These are phyloP conservation scores for Montipora sp. DNA, from an alignment of 64 coral and sea anemone species.

Conservation along the genomic window DNA sequence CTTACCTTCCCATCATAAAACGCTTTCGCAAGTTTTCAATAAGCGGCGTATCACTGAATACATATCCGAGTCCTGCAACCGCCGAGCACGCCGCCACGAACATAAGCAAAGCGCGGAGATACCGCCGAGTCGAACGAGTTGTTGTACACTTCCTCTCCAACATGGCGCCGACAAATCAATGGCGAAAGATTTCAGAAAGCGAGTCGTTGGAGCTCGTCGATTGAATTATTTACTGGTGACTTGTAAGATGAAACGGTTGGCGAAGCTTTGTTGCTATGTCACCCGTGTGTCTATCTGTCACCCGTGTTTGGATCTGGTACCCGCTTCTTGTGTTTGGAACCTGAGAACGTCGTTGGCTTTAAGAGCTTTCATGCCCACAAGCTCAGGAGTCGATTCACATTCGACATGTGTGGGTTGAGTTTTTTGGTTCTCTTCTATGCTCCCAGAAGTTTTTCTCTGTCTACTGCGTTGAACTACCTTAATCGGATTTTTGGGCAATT, in stretches of 20 bases:
- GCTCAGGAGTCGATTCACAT: no score
- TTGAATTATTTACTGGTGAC: conserved; percentile 43
- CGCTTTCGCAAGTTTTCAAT: conserved; percentile 62
- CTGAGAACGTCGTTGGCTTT: not conserved
- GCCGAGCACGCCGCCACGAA: conserved; percentile 43
- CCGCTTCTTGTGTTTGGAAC: conserved; percentile 17
- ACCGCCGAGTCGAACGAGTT: conserved; percentile 9
- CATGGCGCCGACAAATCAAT: conserved; percentile 1
- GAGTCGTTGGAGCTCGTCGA: not conserved
- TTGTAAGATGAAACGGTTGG: conserved; percentile 40
- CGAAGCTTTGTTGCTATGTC: conserved; percentile 32
- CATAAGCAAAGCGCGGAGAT: conserved; percentile 49
- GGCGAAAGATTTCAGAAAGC: not conserved
- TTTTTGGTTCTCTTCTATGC: no score
- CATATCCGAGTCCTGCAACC: conserved; percentile 53
- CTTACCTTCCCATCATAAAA: conserved; percentile 98
- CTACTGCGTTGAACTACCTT: no score
- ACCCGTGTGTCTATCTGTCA: conserved; percentile 39
- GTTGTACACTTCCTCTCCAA: conserved; percentile 65
- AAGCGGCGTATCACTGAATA: conserved; percentile 66
- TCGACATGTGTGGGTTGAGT: no score
- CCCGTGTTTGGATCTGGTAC: conserved; percentile 43
- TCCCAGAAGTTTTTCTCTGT: no score
- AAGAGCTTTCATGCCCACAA: no score
- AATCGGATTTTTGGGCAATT: no score